Conservation (phyloP, 2,888 invertebrate genomes). For the Mechanitis messenoides region DNA sequence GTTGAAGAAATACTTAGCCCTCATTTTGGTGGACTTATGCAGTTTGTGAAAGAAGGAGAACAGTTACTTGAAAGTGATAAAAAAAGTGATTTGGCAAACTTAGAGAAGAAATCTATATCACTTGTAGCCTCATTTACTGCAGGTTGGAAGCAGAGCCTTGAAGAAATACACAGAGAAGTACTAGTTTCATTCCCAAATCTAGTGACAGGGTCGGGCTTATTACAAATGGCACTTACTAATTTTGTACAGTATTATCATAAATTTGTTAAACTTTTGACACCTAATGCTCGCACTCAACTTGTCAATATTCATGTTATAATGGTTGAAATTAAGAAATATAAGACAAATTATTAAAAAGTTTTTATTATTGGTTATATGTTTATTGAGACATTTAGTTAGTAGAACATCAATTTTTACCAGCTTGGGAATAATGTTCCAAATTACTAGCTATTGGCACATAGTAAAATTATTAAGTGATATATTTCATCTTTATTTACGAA, state of each 20-base stretch:
- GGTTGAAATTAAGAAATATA: conserved; percentile 99
- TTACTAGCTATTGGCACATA: too few relatives aligned
- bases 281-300: conserved; percentile 89
- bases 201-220: conserved; percentile 93
- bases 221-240: conserved; percentile 96
- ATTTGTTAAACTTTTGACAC: conserved; percentile 94
- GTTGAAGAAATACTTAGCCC: conserved; percentile 97
- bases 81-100: conserved; percentile 80
- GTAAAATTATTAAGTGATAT: too few relatives aligned
- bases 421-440: too few relatives aligned
- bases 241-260: conserved; percentile 98
- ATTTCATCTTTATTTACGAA: too few relatives aligned
- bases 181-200: conserved; percentile 96
- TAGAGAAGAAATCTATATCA: conserved; percentile 88
- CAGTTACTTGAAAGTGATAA: conserved; percentile 86
- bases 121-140: conserved; percentile 93
- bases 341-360: conserved; percentile 87
- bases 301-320: conserved; percentile 99
- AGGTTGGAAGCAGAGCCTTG: conserved; percentile 97
- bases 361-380: conserved; percentile 3
- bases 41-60: conserved; percentile 97
- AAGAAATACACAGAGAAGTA: conserved; percentile 95
- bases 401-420: too few relatives aligned
- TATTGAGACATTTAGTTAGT: neutral
- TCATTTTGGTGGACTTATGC: conserved; percentile 97